Evolutionary conservation across 37 sponge, comb jelly and placozoan genomes (phyloP).

Genomic region (Haliclona indistincta): DNA sequence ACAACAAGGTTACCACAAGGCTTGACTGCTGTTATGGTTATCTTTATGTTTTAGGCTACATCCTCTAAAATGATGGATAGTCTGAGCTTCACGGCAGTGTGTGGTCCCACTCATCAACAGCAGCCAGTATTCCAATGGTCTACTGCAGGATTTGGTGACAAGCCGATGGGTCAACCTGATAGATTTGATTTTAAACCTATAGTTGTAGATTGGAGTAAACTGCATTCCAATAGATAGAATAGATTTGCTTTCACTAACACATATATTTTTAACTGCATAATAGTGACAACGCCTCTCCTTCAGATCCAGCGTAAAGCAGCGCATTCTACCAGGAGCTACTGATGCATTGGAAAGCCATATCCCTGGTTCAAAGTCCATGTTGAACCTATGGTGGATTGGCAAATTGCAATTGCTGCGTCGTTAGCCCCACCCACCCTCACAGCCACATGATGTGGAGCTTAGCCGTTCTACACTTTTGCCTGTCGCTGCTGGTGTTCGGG

Average conservation of each 20-base stretch:
- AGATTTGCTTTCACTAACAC: no score
- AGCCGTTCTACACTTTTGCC: no score
- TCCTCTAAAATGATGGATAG: conserved; percentile 12
- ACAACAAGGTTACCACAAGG: conserved; percentile 96
- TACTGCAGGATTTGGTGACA: conserved; percentile 70
- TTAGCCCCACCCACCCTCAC: no score
- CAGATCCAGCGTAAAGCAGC: conserved; percentile 58
- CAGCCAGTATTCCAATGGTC: conserved; percentile 95
- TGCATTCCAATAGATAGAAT: no score
- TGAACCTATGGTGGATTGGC: no score
- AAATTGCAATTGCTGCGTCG: no score
- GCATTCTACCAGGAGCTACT: conserved; percentile 71
- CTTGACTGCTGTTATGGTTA: no score
- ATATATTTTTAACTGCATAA: no score
- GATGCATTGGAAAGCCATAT: conserved; percentile 62
- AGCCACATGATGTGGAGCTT: no score
- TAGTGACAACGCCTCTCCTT: no score
- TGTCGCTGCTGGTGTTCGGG: no score
- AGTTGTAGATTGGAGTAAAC: conserved; percentile 26
- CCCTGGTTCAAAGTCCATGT: conserved; percentile 62
- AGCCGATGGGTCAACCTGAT: conserved; percentile 89
- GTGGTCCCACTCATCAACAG: conserved; percentile 92
- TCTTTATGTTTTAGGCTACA: no score
- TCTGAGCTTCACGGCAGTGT: conserved; percentile 48
- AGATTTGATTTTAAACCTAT: conserved; percentile 76